Evolutionary conservation across 1,140 invertebrate genomes (phyloP).

Genomic region (Lamellibrachia luymesi): DNA sequence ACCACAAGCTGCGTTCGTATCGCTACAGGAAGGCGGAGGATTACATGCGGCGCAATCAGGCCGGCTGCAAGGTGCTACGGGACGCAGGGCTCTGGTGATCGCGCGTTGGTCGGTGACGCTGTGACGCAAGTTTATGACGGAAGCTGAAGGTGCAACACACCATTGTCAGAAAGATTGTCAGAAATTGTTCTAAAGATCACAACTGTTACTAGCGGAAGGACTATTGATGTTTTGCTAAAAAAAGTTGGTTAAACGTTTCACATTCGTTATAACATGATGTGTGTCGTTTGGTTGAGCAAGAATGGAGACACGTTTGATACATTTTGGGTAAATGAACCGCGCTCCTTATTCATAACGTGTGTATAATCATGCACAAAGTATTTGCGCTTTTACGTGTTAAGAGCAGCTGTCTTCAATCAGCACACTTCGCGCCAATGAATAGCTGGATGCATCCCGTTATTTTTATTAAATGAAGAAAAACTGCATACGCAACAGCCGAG

Average conservation of each 20-base stretch:
- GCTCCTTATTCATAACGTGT: not conserved
- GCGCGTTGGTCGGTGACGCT: not conserved
- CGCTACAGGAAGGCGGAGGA: constrained; percentile 62
- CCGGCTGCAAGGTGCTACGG: not conserved
- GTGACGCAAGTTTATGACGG: not conserved
- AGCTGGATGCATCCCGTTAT: not conserved
- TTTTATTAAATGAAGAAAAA: not conserved
- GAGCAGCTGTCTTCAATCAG: not conserved
- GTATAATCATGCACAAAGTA: not conserved
- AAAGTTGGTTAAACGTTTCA: not conserved
- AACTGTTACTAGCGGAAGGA: not conserved
- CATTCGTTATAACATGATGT: not conserved
- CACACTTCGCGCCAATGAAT: not conserved
- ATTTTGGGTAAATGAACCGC: not conserved
- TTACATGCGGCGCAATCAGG: constrained; percentile 34
- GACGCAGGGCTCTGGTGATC: not conserved
- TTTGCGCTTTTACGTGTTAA: not conserved
- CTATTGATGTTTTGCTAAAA: not conserved
- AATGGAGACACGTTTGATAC: not conserved
- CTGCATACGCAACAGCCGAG: not conserved
- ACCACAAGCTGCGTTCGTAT: constrained; percentile 66
- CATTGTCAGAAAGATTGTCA: not conserved
- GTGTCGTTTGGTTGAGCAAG: not conserved
- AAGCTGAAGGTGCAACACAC: not conserved
- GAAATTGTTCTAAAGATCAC: not conserved